Evolutionary conservation across 2,113 vertebrate species (phyloP), one percentile per base, ranked within the genome.

Genomic region (Lonchura striata): DNA sequence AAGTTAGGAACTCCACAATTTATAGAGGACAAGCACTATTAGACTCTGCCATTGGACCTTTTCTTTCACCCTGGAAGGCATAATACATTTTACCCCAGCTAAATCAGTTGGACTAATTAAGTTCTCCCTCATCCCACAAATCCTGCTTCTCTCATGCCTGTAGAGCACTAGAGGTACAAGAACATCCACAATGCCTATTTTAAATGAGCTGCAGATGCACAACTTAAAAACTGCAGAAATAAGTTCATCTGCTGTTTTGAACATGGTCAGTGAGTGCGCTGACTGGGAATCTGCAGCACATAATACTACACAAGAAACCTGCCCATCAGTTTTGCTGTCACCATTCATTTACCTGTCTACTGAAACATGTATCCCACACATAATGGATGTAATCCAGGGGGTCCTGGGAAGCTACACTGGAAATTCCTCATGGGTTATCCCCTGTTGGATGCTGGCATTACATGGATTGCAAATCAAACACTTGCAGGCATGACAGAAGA

Each of bases 401-500:
- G 11, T n/a, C 31, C 44, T 76, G 56, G 19, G 50, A 89, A 92
- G 46, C 18, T 57, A 39, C 39, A 28, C 7, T 46, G 74, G 54
- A 53, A 16, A 54, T n/a, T 19, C 47, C 33, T 35, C 44, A 37
- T 21, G 13, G 54, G 25, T 56, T 44, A 79, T 46, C 28, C 30
- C 79, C 46, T 65, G 13, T 50, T 35, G 49, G 44, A 92, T 47
- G 24, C 1, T 63, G 66, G 69, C 35, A n/a, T 52, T 42, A 65
- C 28, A 28, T 16, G 23, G 49, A 71, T 22, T 42, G 13, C 20
- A 42, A 92, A 75, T 63, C 49, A 64, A 95, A 81, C 13, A 20
- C 14, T 68, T 75, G 59, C 15, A 72, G 52, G 53, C 57, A 68
- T 0, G 0, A 53, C 0, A 64, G 47, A 59, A n/a, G 13, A 60